Conservation (phyloP, 2,113 vertebrate species). For the Pangasianodon gigas region DNA sequence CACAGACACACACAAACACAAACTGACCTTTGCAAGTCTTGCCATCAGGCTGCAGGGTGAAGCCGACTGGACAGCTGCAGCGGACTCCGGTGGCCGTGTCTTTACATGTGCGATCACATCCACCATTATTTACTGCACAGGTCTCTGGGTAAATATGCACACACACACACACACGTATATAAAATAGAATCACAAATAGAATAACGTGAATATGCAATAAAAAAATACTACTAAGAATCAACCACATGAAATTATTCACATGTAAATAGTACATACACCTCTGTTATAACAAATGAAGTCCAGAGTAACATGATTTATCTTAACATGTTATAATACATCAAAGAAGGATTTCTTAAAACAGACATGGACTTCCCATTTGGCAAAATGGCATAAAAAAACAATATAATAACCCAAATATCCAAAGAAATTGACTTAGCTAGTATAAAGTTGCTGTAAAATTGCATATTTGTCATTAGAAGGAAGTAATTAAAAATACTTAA, state of each 20-base stretch:
- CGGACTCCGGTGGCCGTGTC: conserved; percentile 95
- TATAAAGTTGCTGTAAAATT: not conserved
- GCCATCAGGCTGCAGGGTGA: conserved; percentile 93
- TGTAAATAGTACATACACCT: not conserved
- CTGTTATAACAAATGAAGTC: not conserved
- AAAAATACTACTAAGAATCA: not conserved
- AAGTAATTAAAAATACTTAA: not conserved
- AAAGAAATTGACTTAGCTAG: not conserved
- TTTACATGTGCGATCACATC: conserved; percentile 95
- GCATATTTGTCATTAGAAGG: not conserved
- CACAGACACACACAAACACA: conserved; percentile 17
- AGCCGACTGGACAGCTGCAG: conserved; percentile 96
- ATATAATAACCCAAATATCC: not conserved
- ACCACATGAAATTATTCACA: not conserved
- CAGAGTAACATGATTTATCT: conserved; percentile 5
- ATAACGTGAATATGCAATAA: not conserved
- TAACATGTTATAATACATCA: not conserved
- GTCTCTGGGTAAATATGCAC: conserved; percentile 81
- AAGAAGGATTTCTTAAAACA: not conserved
- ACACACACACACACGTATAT: conserved; percentile 47
- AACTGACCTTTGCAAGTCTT: conserved; percentile 98
- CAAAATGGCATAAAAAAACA: not conserved
- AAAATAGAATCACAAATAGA: not conserved
- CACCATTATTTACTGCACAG: conserved; percentile 95
- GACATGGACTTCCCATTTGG: not conserved